A percentile compares a stretch with the other conserved stretches of the same genome.
Conservation (phyloP, 37 sponge, comb jelly and placozoan species). For the Haliclona indistincta region DNA sequence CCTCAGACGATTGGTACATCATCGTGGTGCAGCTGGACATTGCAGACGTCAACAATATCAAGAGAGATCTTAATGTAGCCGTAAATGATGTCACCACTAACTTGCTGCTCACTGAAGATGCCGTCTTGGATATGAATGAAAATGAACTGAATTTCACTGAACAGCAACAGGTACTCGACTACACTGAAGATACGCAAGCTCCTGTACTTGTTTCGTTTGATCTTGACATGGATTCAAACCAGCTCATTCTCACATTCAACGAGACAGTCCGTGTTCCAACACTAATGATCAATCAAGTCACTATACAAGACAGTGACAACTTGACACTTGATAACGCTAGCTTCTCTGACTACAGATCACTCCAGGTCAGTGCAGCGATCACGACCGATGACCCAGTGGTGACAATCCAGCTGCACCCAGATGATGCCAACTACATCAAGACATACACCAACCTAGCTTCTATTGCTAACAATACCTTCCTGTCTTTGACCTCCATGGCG, state of each 20-base stretch:
- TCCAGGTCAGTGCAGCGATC: slow-evolving; percentile 36
- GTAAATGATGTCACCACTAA: slow-evolving; percentile 49
- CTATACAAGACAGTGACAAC: slow-evolving; percentile 49
- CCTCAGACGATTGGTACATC: slow-evolving; percentile 69
- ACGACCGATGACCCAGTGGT: slow-evolving; percentile 58
- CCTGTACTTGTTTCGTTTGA: slow-evolving; percentile 72
- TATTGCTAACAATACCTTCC: slow-evolving; percentile 59
- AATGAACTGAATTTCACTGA: slow-evolving; percentile 71
- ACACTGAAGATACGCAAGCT: slow-evolving; percentile 45
- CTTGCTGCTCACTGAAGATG: slow-evolving; percentile 33
- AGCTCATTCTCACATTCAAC: slow-evolving; percentile 71
- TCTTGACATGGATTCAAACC: slow-evolving; percentile 65
- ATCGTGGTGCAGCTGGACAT: slow-evolving; percentile 66
- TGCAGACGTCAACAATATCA: slow-evolving; percentile 84
- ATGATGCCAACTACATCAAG: slow-evolving; percentile 84
- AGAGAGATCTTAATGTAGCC: slow-evolving; percentile 65
- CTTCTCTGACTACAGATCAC: slow-evolving; percentile 12
- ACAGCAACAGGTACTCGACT: slow-evolving; percentile 45
- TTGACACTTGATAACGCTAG: slow-evolving; percentile 6
- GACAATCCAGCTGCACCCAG: slow-evolving; percentile 50
- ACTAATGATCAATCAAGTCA: slow-evolving; percentile 54
- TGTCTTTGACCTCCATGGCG: slow-evolving; percentile 50
- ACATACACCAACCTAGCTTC: slow-evolving; percentile 71
- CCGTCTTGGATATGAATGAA: slow-evolving; percentile 84
- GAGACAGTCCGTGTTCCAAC: slow-evolving; percentile 66